These are phyloP conservation scores for Salmo trutta DNA, from an alignment of 2,797 vertebrate species.

Conservation along the genomic window DNA sequence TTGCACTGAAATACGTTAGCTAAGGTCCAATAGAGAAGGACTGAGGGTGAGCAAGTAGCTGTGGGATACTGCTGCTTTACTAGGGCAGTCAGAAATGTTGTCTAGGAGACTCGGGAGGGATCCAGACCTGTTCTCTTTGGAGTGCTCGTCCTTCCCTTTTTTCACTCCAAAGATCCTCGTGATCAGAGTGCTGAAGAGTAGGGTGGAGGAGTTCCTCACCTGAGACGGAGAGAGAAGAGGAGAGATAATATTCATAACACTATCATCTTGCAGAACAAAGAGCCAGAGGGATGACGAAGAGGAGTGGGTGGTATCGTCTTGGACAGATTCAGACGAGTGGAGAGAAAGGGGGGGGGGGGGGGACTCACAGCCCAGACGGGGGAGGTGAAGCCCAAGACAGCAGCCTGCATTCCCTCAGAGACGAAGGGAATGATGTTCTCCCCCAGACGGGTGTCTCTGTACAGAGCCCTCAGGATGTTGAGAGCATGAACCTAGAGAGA, in stretches of 20 bases:
- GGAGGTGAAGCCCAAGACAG: slow-evolving; percentile 91
- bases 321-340: neutral
- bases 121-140: slow-evolving; percentile 91
- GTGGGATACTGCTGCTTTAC: neutral
- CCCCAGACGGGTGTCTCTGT: slow-evolving; percentile 90
- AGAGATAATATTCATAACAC: neutral
- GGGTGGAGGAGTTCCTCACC: slow-evolving; percentile 97
- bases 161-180: slow-evolving; percentile 97
- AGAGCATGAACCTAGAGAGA: slow-evolving; percentile 89
- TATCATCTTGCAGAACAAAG: neutral
- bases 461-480: slow-evolving; percentile 93
- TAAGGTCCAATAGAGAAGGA: neutral
- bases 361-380: slow-evolving; percentile 94
- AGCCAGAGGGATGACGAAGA: neutral
- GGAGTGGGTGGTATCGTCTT: neutral
- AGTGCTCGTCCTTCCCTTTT: slow-evolving; percentile 92
- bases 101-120: too few relatives aligned
- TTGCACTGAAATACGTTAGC: neutral
- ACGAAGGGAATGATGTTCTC: slow-evolving; percentile 93
- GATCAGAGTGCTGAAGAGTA: slow-evolving; percentile 95
- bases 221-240: slow-evolving; percentile 47
- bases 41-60: neutral
- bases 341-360: neutral
- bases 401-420: slow-evolving; percentile 88
- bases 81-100: neutral